Conservation (phyloP, 2,797 vertebrate genomes). For the Takifugu ocellatus region DNA sequence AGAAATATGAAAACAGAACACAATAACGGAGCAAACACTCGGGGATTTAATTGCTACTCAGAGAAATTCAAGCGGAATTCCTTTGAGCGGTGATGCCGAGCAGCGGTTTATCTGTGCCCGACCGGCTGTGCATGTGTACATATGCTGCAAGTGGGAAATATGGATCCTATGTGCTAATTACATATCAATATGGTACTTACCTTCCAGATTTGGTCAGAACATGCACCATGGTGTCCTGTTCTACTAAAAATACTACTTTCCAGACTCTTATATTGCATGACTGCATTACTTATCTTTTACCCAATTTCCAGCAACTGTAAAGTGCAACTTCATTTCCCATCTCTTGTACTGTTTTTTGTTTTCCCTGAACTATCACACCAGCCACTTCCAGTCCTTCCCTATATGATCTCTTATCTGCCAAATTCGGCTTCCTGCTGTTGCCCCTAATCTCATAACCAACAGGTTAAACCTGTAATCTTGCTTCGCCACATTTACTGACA, state of each 20-base stretch:
- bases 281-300: no score
- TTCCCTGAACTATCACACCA: neutral
- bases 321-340: no score
- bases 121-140: neutral
- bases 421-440: neutral
- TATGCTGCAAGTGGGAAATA: constrained; percentile 21
- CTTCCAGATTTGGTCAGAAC: no score
- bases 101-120: neutral
- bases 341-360: no score
- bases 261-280: neutral
- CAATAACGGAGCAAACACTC: neutral
- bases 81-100: constrained; percentile 26
- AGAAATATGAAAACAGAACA: neutral
- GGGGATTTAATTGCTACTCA: neutral
- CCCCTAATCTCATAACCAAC: neutral
- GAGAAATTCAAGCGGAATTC: neutral
- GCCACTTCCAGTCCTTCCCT: neutral
- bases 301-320: no score
- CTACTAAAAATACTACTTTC: constrained; percentile 11
- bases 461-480: no score
- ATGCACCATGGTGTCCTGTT: constrained; percentile 8
- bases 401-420: neutral
- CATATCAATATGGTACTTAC: constrained; percentile 24
- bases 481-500: no score
- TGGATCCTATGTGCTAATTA: no score